phyloP scores from a whole-genome alignment of 2,797 vertebrate genomes.

The Syndactyla subalaris region DNA sequence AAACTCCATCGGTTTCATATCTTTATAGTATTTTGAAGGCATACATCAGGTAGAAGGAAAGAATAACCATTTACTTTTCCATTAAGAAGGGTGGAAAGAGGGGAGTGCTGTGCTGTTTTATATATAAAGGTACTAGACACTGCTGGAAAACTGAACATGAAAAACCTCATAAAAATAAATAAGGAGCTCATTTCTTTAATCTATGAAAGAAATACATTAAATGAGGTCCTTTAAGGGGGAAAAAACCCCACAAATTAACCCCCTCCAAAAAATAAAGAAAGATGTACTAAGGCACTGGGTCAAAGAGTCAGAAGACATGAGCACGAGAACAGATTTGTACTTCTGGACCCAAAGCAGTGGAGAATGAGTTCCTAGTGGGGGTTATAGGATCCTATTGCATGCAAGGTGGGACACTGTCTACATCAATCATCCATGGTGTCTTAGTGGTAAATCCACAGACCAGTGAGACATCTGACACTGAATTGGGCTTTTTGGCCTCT shows the following conservation, averaged over 20 bases:
- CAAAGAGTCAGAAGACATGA: neutral
- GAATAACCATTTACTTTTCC: conserved; percentile 72
- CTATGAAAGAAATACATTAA: neutral
- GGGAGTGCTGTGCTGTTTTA: neutral
- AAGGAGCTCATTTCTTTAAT: neutral
- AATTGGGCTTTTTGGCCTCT: conserved; percentile 51
- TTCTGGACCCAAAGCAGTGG: conserved; percentile 21
- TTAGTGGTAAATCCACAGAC: conserved; percentile 19
- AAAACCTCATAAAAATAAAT: conserved; percentile 48
- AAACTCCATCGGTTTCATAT: conserved; percentile 64
- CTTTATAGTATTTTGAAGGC: conserved; percentile 62
- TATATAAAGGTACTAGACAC: conserved; percentile 14
- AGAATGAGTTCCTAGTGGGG: conserved; percentile 33
- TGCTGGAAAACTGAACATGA: neutral
- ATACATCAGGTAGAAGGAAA: conserved; percentile 59
- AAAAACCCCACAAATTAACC: accelerated
- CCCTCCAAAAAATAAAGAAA: neutral
- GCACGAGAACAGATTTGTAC: conserved; percentile 12
- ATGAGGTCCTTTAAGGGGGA: neutral
- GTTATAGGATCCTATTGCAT: neutral
- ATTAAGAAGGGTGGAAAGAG: conserved; percentile 37
- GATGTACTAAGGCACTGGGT: neutral
- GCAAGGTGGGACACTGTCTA: neutral
- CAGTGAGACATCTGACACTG: conserved; percentile 27
- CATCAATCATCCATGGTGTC: conserved; percentile 26